phyloP scores from a whole-genome alignment of 2,888 invertebrate genomes.

The Amphipoea lucens region DNA sequence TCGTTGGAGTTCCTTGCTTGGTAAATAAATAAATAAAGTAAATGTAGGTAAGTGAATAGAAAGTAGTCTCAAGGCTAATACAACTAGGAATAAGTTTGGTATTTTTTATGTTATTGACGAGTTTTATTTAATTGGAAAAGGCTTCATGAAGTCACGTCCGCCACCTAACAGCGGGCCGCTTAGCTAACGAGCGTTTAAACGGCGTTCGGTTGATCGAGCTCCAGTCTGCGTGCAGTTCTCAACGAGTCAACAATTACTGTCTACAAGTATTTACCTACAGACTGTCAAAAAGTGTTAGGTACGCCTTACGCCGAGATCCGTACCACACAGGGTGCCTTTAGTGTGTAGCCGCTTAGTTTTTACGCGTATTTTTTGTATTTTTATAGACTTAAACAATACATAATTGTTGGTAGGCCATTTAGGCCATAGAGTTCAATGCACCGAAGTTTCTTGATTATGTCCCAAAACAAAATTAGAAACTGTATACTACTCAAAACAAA shows the following conservation, averaged over 20 bases:
- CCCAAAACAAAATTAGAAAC: too few species aligned
- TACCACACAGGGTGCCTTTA: background rate
- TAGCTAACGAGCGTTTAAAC: background rate
- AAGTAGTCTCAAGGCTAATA: background rate
- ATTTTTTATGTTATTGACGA: background rate
- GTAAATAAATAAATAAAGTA: background rate
- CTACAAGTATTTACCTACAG: background rate
- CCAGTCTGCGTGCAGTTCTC: background rate
- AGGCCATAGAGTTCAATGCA: too few species aligned
- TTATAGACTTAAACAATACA: too few species aligned
- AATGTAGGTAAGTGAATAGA: slow-evolving; percentile 6
- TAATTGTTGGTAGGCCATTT: too few species aligned
- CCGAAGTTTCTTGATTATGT: too few species aligned
- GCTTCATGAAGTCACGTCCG: background rate
- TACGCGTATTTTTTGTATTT: too few species aligned
- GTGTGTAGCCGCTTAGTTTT: background rate
- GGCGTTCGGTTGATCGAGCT: background rate
- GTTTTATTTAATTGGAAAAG: background rate
- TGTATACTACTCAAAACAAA: too few species aligned
- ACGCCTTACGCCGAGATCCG: background rate
- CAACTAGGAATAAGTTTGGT: background rate
- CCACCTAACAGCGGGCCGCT: background rate
- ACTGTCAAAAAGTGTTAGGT: background rate
- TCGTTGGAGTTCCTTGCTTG: background rate
- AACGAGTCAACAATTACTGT: background rate